These are phyloP conservation scores for Beaufortia kweichowensis DNA, from an alignment of 2,113 vertebrate genomes.

Conservation along the genomic window DNA sequence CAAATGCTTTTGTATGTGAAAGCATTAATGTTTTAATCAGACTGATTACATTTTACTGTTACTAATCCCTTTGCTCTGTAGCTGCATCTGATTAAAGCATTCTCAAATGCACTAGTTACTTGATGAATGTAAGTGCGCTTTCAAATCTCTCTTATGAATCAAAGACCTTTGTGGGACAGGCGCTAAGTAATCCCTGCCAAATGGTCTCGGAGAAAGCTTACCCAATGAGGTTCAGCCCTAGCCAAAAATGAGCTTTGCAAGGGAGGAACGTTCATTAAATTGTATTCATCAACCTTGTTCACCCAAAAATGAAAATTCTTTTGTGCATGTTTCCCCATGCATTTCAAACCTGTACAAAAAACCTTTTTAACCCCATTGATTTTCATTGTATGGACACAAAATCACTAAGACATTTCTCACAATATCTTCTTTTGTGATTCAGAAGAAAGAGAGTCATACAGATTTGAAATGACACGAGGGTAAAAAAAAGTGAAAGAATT, in stretches of 20 bases:
- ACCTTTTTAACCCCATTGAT: no score
- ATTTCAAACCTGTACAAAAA: no score
- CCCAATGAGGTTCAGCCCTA: constrained; percentile 66
- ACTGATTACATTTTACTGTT: constrained; percentile 62
- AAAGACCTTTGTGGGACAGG: constrained; percentile 63
- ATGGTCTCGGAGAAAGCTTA: constrained; percentile 70
- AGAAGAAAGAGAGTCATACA: no score
- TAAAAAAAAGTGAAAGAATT: no score
- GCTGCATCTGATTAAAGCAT: constrained; percentile 64
- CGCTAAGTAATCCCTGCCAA: constrained; percentile 70
- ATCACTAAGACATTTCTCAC: no score
- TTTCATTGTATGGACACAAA: no score
- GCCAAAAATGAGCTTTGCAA: constrained; percentile 61
- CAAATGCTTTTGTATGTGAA: constrained; percentile 38
- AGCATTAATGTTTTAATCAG: constrained; percentile 62
- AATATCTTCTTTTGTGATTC: no score
- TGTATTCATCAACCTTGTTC: constrained; percentile 55
- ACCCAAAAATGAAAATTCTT: constrained; percentile 30
- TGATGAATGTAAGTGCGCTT: constrained; percentile 58
- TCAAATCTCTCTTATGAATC: constrained; percentile 67
- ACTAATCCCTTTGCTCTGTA: constrained; percentile 58
- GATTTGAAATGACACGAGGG: no score
- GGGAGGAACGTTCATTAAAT: constrained; percentile 63
- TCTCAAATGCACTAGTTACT: constrained; percentile 46
- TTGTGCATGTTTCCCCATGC: no score